A percentile compares a stretch with the other conserved stretches of the same genome.
Conservation (phyloP, 2,888 invertebrate genomes). For the Lasius fuliginosus region DNA sequence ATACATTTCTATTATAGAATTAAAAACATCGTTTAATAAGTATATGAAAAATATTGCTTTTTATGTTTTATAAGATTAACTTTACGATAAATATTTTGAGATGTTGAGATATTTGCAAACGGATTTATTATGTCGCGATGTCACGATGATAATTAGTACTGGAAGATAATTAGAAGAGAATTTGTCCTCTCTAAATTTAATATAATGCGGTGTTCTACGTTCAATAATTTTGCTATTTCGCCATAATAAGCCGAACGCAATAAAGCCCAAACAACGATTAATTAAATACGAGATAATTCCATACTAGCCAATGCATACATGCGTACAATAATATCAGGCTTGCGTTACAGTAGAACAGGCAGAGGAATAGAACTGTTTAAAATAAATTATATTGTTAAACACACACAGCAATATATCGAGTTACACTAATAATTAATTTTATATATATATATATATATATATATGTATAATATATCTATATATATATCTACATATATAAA, state of each 20-base stretch:
- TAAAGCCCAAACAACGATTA: constrained; percentile 52
- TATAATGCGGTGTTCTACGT: neutral
- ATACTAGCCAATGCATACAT: constrained; percentile 15
- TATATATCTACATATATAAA: neutral
- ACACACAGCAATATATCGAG: neutral
- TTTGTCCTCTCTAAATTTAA: constrained; percentile 26
- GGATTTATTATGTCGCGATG: neutral
- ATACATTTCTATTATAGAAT: neutral
- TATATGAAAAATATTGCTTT: neutral
- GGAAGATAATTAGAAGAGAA: constrained; percentile 2
- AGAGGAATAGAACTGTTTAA: constrained; percentile 48
- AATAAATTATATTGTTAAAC: constrained; percentile 44
- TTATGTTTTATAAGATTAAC: neutral
- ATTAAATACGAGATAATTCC: constrained; percentile 52
- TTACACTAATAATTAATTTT: constrained; percentile 34
- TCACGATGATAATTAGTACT: neutral
- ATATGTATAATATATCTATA: neutral
- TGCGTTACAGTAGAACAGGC: constrained; percentile 41
- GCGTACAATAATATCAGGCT: constrained; percentile 40
- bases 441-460: neutral
- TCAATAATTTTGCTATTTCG: constrained; percentile 44
- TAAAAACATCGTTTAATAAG: neutral
- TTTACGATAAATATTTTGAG: neutral
- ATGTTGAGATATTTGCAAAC: neutral
- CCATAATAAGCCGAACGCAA: constrained; percentile 46